phyloP scores from a whole-genome alignment of 2,797 vertebrate genomes.

The Peromyscus melanophrys region DNA sequence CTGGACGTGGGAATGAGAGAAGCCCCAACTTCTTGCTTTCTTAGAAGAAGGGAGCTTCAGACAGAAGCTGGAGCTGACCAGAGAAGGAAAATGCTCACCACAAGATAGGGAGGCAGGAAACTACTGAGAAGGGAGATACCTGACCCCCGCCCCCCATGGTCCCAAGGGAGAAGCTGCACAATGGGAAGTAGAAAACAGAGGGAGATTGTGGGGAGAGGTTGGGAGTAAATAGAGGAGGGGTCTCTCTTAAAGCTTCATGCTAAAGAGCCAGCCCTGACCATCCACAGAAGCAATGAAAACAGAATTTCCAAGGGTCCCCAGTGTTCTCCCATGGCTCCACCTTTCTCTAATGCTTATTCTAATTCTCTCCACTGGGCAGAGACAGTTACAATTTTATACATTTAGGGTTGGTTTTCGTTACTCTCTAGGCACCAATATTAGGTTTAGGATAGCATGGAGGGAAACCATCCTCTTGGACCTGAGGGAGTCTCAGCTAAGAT shows the following conservation, averaged over 20 bases:
- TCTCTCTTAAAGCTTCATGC: background rate
- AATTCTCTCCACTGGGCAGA: slow-evolving; percentile 87
- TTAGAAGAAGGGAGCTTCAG: slow-evolving; percentile 17
- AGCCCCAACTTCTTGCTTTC: slow-evolving; percentile 18
- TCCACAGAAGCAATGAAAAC: background rate
- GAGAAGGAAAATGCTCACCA: background rate
- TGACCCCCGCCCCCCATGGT: background rate
- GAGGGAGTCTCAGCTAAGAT: slow-evolving; percentile 79
- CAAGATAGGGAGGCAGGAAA: background rate
- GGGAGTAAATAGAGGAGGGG: background rate
- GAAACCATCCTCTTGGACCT: slow-evolving; percentile 85
- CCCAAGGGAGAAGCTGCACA: background rate
- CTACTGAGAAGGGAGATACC: background rate
- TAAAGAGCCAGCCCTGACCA: background rate
- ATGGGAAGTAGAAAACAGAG: background rate
- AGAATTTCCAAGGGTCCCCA: background rate
- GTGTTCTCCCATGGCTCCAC: slow-evolving; percentile 43
- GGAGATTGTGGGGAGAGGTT: background rate
- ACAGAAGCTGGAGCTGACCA: slow-evolving; percentile 11
- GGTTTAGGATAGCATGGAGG: slow-evolving; percentile 87
- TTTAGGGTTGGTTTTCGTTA: slow-evolving; percentile 87
- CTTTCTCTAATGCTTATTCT: slow-evolving; percentile 84
- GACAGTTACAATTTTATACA: slow-evolving; percentile 88
- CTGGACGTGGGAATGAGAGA: slow-evolving; percentile 15
- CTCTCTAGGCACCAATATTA: slow-evolving; percentile 88